phyloP scores from a whole-genome alignment of 2,113 vertebrate species.

The Balaenoptera acutorostrata region DNA sequence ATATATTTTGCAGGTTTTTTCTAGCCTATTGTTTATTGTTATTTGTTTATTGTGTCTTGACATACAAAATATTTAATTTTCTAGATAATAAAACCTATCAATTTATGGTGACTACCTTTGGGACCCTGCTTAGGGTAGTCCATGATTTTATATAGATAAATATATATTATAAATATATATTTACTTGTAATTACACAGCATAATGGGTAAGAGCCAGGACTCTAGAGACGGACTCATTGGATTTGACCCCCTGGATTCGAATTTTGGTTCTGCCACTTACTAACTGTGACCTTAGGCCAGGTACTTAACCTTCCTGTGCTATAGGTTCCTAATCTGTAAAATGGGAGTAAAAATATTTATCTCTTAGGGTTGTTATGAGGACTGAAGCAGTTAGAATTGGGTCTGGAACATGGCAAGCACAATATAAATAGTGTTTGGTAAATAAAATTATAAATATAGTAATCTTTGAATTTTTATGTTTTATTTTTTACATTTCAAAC shows the following conservation, averaged over 20 bases:
- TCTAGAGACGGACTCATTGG: background rate
- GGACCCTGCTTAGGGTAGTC: background rate
- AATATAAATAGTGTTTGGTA: background rate
- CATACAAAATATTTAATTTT: background rate
- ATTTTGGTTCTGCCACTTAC: background rate
- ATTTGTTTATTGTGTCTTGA: background rate
- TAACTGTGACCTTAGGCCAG: background rate
- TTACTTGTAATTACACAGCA: background rate
- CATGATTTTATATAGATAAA: background rate
- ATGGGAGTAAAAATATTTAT: background rate
- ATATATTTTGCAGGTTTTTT: background rate
- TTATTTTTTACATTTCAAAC: conserved; percentile 2
- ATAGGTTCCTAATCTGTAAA: background rate
- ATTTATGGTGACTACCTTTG: background rate
- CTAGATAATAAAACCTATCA: background rate
- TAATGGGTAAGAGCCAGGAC: background rate
- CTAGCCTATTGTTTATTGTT: background rate
- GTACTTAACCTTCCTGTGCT: background rate
- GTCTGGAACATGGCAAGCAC: background rate
- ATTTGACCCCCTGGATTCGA: background rate
- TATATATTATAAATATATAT: background rate
- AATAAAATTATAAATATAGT: background rate
- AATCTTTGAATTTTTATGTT: background rate
- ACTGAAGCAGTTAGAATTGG: background rate
- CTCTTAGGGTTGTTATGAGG: background rate